Percentiles rank a stretch among this genome's conserved stretches.
These are phyloP conservation scores for Magallana ariakensis DNA, from an alignment of 1,140 invertebrate genomes.

Conservation along the genomic window DNA sequence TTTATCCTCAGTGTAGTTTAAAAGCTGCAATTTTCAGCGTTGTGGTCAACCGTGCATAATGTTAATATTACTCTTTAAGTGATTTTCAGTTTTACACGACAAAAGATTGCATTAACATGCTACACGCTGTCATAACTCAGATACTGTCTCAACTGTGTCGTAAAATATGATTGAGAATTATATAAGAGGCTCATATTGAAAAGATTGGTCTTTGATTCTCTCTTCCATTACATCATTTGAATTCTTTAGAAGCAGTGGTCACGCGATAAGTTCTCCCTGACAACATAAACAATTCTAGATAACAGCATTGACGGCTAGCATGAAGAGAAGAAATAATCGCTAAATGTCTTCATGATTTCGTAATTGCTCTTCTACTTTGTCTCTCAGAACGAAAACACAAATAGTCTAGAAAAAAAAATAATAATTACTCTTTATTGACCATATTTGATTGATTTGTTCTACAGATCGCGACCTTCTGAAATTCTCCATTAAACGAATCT, in stretches of 20 bases:
- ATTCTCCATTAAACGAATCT: neutral
- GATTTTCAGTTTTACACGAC: no score
- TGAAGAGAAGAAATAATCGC: slow-evolving; percentile 12
- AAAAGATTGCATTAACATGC: neutral
- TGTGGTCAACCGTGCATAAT: no score
- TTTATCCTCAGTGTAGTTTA: no score
- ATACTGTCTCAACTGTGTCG: neutral
- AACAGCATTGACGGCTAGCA: neutral
- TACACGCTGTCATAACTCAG: neutral
- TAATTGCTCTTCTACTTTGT: slow-evolving; percentile 9
- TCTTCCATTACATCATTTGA: slow-evolving; percentile 1
- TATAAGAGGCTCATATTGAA: neutral
- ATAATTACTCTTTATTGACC: slow-evolving; percentile 28
- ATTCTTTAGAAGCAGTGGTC: slow-evolving; percentile 27
- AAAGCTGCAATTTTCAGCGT: no score
- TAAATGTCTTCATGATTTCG: slow-evolving; percentile 21
- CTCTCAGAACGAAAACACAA: slow-evolving; percentile 31
- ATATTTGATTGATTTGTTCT: neutral
- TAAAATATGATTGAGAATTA: neutral
- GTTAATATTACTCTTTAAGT: no score
- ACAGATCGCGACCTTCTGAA: slow-evolving; percentile 20
- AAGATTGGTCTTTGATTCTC: neutral
- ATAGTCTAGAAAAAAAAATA: slow-evolving; percentile 12
- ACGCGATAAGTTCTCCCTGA: slow-evolving; percentile 22
- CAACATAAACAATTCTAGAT: slow-evolving; percentile 18